These are phyloP conservation scores for Danio kyathit DNA, from an alignment of 2,797 vertebrate genomes.

Conservation along the genomic window DNA sequence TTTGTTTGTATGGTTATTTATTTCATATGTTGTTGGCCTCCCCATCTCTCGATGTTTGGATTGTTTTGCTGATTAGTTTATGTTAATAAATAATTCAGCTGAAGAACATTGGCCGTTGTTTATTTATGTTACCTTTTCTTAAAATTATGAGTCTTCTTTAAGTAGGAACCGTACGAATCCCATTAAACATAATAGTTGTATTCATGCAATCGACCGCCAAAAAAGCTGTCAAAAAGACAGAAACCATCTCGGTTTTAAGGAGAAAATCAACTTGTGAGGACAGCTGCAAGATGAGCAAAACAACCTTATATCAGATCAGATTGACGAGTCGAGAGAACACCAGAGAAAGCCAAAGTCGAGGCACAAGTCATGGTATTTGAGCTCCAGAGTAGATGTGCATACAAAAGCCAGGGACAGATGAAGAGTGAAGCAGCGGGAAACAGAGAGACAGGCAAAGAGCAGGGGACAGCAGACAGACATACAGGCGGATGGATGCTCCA, in stretches of 20 bases:
- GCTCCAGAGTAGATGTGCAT: not conserved
- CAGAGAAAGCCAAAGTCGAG: not conserved
- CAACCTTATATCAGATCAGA: not conserved
- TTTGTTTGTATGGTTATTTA: too few relatives aligned
- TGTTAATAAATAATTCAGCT: too few relatives aligned
- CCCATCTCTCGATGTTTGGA: too few relatives aligned
- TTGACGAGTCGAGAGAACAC: not conserved
- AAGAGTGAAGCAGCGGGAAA: not conserved
- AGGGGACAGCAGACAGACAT: constrained; percentile 21
- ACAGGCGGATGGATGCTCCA: constrained; percentile 32
- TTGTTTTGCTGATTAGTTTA: too few relatives aligned
- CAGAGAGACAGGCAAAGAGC: constrained; percentile 16
- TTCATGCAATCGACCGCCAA: too few relatives aligned
- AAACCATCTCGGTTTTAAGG: not conserved
- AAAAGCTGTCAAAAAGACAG: not conserved
- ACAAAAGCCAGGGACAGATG: not conserved
- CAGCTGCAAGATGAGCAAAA: not conserved
- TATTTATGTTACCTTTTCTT: too few relatives aligned
- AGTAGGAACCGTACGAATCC: too few relatives aligned
- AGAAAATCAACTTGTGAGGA: not conserved
- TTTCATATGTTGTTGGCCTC: too few relatives aligned
- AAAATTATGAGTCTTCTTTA: too few relatives aligned
- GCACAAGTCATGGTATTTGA: not conserved
- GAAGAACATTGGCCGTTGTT: too few relatives aligned
- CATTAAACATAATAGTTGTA: too few relatives aligned